phyloP scores from a whole-genome alignment of 2,797 vertebrate genomes.

The Tragelaphus oryx region DNA sequence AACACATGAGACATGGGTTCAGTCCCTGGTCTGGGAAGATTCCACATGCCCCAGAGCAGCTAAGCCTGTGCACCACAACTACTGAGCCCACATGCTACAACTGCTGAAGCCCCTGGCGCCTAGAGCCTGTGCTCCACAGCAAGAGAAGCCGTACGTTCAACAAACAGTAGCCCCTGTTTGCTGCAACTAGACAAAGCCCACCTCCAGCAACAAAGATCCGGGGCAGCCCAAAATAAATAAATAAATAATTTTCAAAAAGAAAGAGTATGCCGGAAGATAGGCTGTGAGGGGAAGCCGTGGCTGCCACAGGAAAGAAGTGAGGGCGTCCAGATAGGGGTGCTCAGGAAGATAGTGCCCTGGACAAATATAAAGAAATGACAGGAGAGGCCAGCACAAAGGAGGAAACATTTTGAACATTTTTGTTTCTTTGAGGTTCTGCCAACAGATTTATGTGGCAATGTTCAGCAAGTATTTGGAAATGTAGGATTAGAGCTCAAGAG shows the following conservation, averaged over 20 bases:
- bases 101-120: neutral
- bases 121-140: neutral
- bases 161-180: neutral
- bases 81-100: neutral
- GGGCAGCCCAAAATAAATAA: neutral
- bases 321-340: neutral
- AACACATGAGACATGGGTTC: neutral
- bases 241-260: neutral
- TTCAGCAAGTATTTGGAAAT: neutral
- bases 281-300: neutral
- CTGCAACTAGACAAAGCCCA: neutral
- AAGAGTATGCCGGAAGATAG: neutral
- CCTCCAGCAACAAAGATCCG: neutral
- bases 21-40: neutral
- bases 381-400: neutral
- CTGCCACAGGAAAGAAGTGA: neutral
- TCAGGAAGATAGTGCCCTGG: neutral
- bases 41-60: neutral
- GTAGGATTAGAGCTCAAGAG: neutral
- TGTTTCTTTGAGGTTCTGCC: neutral
- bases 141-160: accelerated
- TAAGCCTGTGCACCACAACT: neutral
- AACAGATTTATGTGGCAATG: neutral
- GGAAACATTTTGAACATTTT: neutral
- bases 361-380: neutral